Evolutionary conservation across 2,888 invertebrate species (phyloP), one percentile per base, ranked within the genome.

Genomic region (Rhodophaea formosa): DNA sequence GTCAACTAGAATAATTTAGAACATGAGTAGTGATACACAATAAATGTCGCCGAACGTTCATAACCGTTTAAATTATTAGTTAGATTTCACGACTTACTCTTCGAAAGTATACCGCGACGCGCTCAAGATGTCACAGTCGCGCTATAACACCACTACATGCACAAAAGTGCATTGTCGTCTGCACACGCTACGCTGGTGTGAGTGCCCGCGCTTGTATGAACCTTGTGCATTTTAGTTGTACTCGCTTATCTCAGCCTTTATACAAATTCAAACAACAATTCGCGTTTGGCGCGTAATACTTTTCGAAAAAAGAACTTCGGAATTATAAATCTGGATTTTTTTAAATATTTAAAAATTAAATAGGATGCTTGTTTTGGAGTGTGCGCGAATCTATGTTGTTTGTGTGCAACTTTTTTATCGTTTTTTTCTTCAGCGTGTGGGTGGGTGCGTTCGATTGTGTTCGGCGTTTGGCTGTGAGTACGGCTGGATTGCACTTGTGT

Each of bases 361-460:
- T 61, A 57, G 60, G 53, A 61, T 35, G 39, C 56, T 35, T 47
- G 29, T 12, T 42, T 30, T 42, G 42, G 39, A 42, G 56, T 56
- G 49, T 49, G 56, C 55, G 56, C 57, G 61, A 70, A 73, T 75
- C 64, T 72, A 72, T 72, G 66, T 70, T 79, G 68, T 74, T 77
- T 76, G 87, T 88, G 86, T 84, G 86, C 77, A 58, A 69, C 66
- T 86, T 90, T 90, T 90, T 91, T 90, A 88, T 87, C 86, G 88
- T 88, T 90, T 91, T 89, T 90, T 88, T 88, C 86, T 75, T 84
- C 77, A 68, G 71, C 77, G 91, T 90, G 89, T 90, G 90, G 80
- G 90, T 89, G 87, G 80, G 90, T 89, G 87, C 82, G 82, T 88
- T 87, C 85, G 84, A 88, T 89, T 89, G 88, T 91, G 82, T 85